phyloP scores from a whole-genome alignment of 2,797 vertebrate species.

The Miichthys miiuy region DNA sequence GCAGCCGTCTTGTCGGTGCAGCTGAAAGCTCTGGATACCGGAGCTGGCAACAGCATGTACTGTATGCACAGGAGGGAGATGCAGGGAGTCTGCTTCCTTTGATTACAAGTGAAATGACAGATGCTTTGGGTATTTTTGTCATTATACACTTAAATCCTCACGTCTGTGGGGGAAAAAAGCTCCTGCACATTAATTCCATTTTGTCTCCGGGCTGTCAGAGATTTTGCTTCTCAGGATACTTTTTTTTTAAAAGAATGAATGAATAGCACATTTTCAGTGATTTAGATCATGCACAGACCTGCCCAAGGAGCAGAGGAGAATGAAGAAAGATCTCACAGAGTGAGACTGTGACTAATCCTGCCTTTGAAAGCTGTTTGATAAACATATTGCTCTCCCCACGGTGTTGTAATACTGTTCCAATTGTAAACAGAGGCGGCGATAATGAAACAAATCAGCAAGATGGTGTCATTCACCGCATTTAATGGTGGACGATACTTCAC shows the following conservation, averaged over 20 bases:
- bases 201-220: conserved; percentile 7
- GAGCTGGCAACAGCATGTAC: conserved; percentile 14
- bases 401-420: conserved; percentile 41
- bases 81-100: conserved; percentile 41
- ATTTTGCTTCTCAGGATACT: not conserved
- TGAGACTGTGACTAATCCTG: conserved; percentile 34
- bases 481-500: conserved; percentile 8
- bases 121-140: conserved; percentile 31
- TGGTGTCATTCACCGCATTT: conserved; percentile 4
- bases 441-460: conserved; percentile 37
- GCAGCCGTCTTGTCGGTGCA: conserved; percentile 48
- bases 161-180: conserved; percentile 3
- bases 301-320: conserved; percentile 8
- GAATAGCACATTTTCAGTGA: conserved; percentile 13
- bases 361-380: conserved; percentile 41
- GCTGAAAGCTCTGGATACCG: conserved; percentile 44
- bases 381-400: conserved; percentile 33
- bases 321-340: conserved; percentile 14
- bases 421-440: conserved; percentile 35
- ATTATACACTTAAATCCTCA: conserved; percentile 25
- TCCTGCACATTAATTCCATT: conserved; percentile 12
- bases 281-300: conserved; percentile 15
- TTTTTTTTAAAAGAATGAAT: not conserved
- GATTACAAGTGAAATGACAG: conserved; percentile 55
- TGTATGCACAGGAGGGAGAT: conserved; percentile 41